Base-by-base conservation (phyloP, 2,797 vertebrate species). In the Mormyrops attenuatus region DNA sequence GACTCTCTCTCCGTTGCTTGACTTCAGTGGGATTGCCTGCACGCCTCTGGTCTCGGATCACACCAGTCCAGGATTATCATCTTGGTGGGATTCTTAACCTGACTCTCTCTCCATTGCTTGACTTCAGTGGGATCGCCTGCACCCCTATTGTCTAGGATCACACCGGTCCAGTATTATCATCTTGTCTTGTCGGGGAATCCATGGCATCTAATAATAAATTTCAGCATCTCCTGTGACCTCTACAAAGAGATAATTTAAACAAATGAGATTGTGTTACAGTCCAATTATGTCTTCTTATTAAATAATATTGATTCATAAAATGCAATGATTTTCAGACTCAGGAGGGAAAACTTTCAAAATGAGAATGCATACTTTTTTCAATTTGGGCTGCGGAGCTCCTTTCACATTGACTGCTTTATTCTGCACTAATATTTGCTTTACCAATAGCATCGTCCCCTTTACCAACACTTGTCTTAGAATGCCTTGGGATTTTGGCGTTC, bases 291-390 rank as follows among this genome's bases (percentile, higher is more conserved):
- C 73, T 17, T 80, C 73, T 80, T 80, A 69, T 69, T 69, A 34
- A 80, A 80, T 80, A 80, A 41, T 85, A 85, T 52, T 85, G 47
- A 85, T 17, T 80, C 22, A 85, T 85, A 49, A 41, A 41, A 80
- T 20, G 4, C 34, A 85, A 85, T 53, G 49, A 80, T 85, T 85
- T 85, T 85, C 26, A 30, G 47, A 50, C 49, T 85, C 26, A 52
- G 84, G 22, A 8, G 80, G 9, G 44, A n/a, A 50, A 85, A 85
- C 8, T 50, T n/a, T 85, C 47, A 85, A 85, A 50, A 85, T 50
- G 41, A 15, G 84, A 26, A 22, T 85, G 49, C n/a, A 85, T 50
- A 53, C 15, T 50, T 47, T 5, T 26, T 38, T 55, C 52, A 85
- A 0, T 47, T 26, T 86, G 47, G 47, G 50, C 8, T 87, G 6